A percentile compares a stretch with the other conserved stretches of the same genome.
Conservation (phyloP, 2,113 vertebrate species). For the Aptenodytes patagonicus region DNA sequence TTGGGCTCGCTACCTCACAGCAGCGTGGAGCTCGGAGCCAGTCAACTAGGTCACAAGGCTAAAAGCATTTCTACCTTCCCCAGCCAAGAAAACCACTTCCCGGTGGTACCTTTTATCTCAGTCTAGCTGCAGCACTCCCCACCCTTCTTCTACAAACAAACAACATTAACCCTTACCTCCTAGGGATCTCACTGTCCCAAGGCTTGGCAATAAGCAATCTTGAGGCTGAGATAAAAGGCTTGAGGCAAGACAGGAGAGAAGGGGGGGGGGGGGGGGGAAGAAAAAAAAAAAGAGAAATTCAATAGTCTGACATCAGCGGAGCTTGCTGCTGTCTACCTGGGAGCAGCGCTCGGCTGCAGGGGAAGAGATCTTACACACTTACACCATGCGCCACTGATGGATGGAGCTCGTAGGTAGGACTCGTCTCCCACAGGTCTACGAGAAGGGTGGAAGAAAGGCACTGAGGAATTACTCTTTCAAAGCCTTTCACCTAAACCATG, state of each 20-base stretch:
- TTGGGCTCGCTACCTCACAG: neutral
- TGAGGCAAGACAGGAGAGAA: neutral
- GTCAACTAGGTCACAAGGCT: conserved; percentile 58
- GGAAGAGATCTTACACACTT: neutral
- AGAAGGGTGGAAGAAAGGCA: neutral
- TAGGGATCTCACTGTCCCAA: neutral
- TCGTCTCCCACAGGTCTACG: neutral
- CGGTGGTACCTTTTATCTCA: conserved; percentile 61
- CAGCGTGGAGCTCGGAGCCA: neutral
- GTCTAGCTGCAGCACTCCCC: conserved; percentile 43
- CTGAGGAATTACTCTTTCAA: neutral
- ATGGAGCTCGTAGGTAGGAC: neutral
- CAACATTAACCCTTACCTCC: conserved; percentile 56
- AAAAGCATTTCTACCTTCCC: conserved; percentile 56
- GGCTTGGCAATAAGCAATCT: neutral
- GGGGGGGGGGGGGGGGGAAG: too few species aligned
- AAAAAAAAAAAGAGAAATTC: neutral
- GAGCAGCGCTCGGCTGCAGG: neutral
- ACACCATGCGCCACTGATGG: neutral
- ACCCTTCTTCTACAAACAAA: conserved; percentile 58
- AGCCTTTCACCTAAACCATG: neutral
- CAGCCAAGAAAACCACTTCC: conserved; percentile 67
- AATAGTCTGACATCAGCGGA: neutral
- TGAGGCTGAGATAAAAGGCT: neutral
- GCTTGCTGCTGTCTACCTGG: neutral